Evolutionary conservation across 2,113 vertebrate genomes (phyloP).

Genomic region (Callaeas wilsoni): DNA sequence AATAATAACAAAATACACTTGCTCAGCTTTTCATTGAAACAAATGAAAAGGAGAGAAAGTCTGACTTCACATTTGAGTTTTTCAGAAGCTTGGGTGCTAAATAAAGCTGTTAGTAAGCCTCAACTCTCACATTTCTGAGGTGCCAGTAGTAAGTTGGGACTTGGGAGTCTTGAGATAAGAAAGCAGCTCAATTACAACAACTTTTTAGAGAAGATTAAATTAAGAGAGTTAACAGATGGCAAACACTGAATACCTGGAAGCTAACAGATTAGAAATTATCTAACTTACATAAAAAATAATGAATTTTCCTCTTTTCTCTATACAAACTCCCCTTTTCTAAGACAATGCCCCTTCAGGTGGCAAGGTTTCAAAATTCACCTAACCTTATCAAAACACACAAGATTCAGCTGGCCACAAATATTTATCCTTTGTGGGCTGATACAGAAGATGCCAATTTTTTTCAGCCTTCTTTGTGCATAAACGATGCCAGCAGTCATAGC

Average conservation of each 20-base stretch:
- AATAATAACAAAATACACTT: background rate
- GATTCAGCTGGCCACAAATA: conserved; percentile 96
- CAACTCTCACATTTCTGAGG: background rate
- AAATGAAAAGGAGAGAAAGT: background rate
- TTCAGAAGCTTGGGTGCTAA: background rate
- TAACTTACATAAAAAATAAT: background rate
- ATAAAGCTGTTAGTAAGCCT: background rate
- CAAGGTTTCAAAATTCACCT: background rate
- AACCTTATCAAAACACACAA: conserved; percentile 98
- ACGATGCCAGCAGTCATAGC: conserved; percentile 97
- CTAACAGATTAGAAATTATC: background rate
- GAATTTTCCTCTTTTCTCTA: background rate
- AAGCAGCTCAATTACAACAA: background rate
- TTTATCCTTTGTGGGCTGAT: conserved; percentile 98
- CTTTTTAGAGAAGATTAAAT: background rate
- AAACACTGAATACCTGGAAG: background rate
- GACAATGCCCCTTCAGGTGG: background rate
- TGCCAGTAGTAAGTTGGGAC: background rate
- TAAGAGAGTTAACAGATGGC: background rate
- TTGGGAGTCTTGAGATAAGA: background rate
- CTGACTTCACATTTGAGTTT: background rate
- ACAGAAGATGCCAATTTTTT: conserved; percentile 90
- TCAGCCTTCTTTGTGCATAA: conserved; percentile 92
- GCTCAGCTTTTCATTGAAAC: background rate
- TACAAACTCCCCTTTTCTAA: background rate